phyloP scores from a whole-genome alignment of 2,797 vertebrate species.

The Ataeniobius toweri region DNA sequence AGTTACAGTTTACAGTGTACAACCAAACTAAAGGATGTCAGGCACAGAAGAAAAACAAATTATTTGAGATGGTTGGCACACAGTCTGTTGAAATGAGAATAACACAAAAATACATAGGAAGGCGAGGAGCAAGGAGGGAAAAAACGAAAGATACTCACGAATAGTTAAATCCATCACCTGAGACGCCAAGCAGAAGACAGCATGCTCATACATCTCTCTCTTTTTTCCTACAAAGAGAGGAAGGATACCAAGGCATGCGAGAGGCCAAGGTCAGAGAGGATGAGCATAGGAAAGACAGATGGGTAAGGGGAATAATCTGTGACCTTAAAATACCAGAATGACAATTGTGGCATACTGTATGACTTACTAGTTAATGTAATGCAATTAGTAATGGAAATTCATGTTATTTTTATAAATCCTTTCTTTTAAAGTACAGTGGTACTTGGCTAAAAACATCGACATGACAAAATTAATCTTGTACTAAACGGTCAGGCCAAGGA shows the following conservation, averaged over 20 bases:
- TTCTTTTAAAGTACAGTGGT: background rate
- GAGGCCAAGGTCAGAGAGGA: constrained; percentile 87
- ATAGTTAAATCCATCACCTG: constrained; percentile 99
- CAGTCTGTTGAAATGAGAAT: constrained; percentile 58
- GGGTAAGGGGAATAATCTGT: background rate
- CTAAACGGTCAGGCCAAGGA: background rate
- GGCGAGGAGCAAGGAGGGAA: constrained; percentile 77
- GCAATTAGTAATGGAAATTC: background rate
- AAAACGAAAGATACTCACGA: constrained; percentile 99
- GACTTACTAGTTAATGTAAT: background rate
- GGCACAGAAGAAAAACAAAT: constrained; percentile 68
- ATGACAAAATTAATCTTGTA: background rate
- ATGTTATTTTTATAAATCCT: background rate
- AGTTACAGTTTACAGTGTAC: constrained; percentile 72
- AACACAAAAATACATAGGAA: constrained; percentile 71
- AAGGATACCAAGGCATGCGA: constrained; percentile 93
- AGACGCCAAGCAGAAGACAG: constrained; percentile 99
- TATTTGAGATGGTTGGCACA: constrained; percentile 32
- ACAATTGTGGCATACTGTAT: background rate
- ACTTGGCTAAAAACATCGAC: background rate
- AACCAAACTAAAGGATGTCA: constrained; percentile 81
- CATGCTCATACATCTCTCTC: constrained; percentile 99
- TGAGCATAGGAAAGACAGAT: constrained; percentile 68
- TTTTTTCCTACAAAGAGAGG: constrained; percentile 99
- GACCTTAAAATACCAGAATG: background rate